Conservation (phyloP, 2,113 vertebrate species). For the Hucho hucho region DNA sequence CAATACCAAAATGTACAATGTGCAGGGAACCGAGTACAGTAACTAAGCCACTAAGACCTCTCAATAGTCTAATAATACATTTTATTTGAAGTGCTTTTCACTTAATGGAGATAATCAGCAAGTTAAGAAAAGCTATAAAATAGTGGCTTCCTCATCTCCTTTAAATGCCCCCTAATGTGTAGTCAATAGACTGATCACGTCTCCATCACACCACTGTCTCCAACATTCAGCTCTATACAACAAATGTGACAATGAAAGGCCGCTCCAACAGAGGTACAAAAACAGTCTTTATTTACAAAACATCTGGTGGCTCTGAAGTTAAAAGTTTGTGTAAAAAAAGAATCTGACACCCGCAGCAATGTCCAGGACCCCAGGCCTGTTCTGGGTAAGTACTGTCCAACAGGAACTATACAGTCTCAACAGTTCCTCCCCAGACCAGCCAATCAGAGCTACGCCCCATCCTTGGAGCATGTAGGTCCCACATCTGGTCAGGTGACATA, state of each 20-base stretch:
- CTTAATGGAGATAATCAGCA: no score
- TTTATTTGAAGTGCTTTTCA: no score
- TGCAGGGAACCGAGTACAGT: no score
- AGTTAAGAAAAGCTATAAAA: no score
- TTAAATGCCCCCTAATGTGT: neutral
- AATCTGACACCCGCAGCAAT: neutral
- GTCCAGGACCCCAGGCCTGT: neutral
- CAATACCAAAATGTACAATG: no score
- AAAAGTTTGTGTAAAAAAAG: slow-evolving; percentile 1
- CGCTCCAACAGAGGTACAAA: neutral
- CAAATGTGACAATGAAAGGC: neutral
- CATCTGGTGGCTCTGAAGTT: neutral
- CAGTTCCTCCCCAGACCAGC: neutral
- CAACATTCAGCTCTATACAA: neutral
- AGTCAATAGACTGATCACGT: neutral
- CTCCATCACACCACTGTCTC: neutral
- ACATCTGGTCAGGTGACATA: neutral
- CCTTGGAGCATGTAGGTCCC: neutral
- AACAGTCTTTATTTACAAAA: slow-evolving; percentile 23
- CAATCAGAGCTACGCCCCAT: neutral
- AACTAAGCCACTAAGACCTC: no score
- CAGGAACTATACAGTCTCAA: neutral
- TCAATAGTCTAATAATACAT: no score
- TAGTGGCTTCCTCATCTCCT: neutral
- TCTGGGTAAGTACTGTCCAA: neutral